Conservation (phyloP, 2,888 invertebrate genomes). For the Taphrorychus bicolor region DNA sequence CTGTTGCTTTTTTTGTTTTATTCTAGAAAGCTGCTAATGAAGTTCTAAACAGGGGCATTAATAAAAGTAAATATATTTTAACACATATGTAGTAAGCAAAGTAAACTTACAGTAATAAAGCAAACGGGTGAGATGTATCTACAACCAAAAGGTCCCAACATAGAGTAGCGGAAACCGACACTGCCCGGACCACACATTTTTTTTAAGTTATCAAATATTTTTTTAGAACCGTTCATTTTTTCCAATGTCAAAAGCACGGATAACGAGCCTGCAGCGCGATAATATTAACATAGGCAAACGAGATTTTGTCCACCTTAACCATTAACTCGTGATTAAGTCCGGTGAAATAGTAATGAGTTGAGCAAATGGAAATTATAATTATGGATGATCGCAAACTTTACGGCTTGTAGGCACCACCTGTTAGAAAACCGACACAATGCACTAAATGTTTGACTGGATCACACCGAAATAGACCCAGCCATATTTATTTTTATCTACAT, state of each 20-base stretch:
- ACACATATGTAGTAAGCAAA: no score
- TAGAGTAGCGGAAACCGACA: conserved; percentile 11
- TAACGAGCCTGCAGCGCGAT: not conserved
- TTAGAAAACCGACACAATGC: conserved; percentile 37
- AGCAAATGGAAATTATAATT: conserved; percentile 28
- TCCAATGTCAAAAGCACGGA: conserved; percentile 4
- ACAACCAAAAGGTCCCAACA: conserved; percentile 16
- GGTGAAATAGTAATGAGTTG: conserved; percentile 9
- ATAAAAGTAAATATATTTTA: no score
- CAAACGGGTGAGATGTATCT: conserved; percentile 2
- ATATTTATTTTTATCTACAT: conserved; percentile 45
- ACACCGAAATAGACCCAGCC: conserved; percentile 43
- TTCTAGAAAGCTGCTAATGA: no score
- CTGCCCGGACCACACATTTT: conserved; percentile 8
- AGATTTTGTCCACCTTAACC: conserved; percentile 1
- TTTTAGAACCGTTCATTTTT: conserved; percentile 19
- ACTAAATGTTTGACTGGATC: conserved; percentile 34
- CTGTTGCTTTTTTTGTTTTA: no score
- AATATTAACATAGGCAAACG: not conserved
- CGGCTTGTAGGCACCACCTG: conserved; percentile 33
- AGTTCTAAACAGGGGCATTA: no score
- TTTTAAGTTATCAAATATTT: not conserved
- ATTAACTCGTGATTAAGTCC: not conserved
- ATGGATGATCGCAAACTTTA: conserved; percentile 32
- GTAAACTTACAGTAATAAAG: conserved; percentile 9